These are phyloP conservation scores for Acromyrmex echinatior DNA, from an alignment of 1,140 invertebrate species.

Conservation along the genomic window DNA sequence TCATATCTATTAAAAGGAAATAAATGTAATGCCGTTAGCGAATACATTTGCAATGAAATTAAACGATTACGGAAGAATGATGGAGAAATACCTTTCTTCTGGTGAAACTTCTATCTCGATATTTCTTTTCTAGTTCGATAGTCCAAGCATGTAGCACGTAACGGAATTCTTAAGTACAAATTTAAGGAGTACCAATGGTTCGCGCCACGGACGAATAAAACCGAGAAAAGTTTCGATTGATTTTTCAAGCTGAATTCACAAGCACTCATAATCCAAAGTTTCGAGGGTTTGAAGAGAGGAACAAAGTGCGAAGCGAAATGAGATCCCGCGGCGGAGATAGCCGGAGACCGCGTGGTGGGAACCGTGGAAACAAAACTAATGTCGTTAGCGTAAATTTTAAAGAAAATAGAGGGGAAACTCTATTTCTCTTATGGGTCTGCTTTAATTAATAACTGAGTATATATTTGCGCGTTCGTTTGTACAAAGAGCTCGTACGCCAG, in stretches of 20 bases:
- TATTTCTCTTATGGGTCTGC: conserved; percentile 56
- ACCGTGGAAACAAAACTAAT: conserved; percentile 62
- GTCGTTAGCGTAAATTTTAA: conserved; percentile 63
- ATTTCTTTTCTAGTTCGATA: conserved; percentile 30
- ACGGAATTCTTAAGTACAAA: conserved; percentile 60
- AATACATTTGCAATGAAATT: conserved; percentile 36
- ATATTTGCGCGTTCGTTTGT: conserved; percentile 61
- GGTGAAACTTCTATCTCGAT: conserved; percentile 36
- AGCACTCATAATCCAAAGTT: conserved; percentile 57
- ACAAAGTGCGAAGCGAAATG: conserved; percentile 59
- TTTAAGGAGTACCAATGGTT: conserved; percentile 46
- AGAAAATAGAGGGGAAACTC: conserved; percentile 56
- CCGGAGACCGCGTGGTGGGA: neutral
- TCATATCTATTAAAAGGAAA: neutral
- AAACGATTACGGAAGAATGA: conserved; percentile 22
- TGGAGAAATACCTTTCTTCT: neutral
- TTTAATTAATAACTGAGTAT: conserved; percentile 63
- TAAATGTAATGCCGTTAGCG: neutral
- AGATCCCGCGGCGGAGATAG: conserved; percentile 54
- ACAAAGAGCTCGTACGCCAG: conserved; percentile 45
- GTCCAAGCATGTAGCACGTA: conserved; percentile 1
- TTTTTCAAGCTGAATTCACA: conserved; percentile 64
- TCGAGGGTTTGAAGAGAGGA: conserved; percentile 47
- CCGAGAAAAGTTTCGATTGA: conserved; percentile 65
- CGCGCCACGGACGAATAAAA: conserved; percentile 10